These are phyloP conservation scores for Montipora cactus DNA, from an alignment of 64 coral and sea anemone species.

Conservation along the genomic window DNA sequence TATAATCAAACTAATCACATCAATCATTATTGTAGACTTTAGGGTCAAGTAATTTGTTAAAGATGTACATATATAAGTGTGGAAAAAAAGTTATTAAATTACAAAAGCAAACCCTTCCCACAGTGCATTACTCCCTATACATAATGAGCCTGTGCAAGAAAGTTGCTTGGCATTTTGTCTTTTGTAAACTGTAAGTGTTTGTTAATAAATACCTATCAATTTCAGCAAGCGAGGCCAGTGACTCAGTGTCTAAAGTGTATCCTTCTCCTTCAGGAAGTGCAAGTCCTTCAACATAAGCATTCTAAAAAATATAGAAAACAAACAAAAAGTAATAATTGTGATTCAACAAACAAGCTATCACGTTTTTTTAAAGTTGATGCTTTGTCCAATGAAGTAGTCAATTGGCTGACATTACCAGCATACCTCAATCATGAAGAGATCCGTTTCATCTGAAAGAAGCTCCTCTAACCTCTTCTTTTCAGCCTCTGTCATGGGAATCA, in stretches of 20 bases:
- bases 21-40: too few relatives aligned
- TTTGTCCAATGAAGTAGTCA: too few relatives aligned
- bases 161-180: too few relatives aligned
- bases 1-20: too few relatives aligned
- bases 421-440: conserved; percentile 83
- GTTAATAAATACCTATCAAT: conserved; percentile 51
- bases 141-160: too few relatives aligned
- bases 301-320: conserved; percentile 14
- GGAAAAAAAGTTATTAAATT: too few relatives aligned
- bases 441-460: conserved; percentile 76
- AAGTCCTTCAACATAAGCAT: conserved; percentile 69
- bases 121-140: too few relatives aligned
- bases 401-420: too few relatives aligned
- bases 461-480: conserved; percentile 90
- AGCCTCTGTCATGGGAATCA: conserved; percentile 95
- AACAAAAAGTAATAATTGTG: not conserved
- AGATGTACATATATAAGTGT: too few relatives aligned
- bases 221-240: conserved; percentile 67
- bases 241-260: conserved; percentile 76
- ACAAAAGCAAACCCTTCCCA: too few relatives aligned
- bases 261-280: conserved; percentile 70
- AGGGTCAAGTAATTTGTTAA: too few relatives aligned
- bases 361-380: not conserved
- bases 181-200: not conserved
- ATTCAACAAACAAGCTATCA: too few relatives aligned